These are phyloP conservation scores for Oryzaephilus surinamensis DNA, from an alignment of 1,140 invertebrate species.

Conservation along the genomic window DNA sequence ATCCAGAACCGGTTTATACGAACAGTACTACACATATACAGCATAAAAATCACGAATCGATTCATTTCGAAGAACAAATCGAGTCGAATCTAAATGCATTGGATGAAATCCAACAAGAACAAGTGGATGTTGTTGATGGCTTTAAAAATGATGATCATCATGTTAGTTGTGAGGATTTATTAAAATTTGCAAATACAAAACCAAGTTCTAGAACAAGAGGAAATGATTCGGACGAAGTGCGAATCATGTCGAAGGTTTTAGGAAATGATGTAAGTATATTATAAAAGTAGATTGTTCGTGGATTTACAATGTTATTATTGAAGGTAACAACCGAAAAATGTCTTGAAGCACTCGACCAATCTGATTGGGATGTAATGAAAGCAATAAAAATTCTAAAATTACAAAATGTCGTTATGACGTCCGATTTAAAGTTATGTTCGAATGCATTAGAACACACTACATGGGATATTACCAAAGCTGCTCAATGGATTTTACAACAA, in stretches of 20 bases:
- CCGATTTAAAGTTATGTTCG: slow-evolving; percentile 26
- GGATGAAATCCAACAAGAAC: slow-evolving; percentile 38
- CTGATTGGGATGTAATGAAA: slow-evolving; percentile 79
- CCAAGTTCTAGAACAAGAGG: slow-evolving; percentile 73
- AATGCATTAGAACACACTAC: slow-evolving; percentile 28
- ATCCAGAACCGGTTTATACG: slow-evolving; percentile 19
- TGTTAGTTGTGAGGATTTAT: slow-evolving; percentile 83
- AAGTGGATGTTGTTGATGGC: slow-evolving; percentile 29
- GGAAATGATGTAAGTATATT: slow-evolving; percentile 57
- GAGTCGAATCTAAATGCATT: slow-evolving; percentile 53
- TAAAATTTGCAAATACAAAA: slow-evolving; percentile 81
- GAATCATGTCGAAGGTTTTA: slow-evolving; percentile 84
- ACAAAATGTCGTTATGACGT: slow-evolving; percentile 50
- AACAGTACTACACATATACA: slow-evolving; percentile 18
- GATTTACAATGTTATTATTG: slow-evolving; percentile 5
- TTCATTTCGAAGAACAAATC: slow-evolving; percentile 48
- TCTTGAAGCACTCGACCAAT: slow-evolving; percentile 66
- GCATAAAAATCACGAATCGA: slow-evolving; percentile 27
- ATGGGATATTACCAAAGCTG: slow-evolving; percentile 35
- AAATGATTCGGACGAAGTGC: slow-evolving; percentile 78
- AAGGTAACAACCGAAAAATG: slow-evolving; percentile 72
- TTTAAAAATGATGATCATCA: slow-evolving; percentile 46
- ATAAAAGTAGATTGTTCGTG: not conserved
- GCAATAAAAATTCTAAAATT: slow-evolving; percentile 78
- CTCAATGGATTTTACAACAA: slow-evolving; percentile 34